Conservation (phyloP, 2,888 invertebrate species). For the Hololepta plana region DNA sequence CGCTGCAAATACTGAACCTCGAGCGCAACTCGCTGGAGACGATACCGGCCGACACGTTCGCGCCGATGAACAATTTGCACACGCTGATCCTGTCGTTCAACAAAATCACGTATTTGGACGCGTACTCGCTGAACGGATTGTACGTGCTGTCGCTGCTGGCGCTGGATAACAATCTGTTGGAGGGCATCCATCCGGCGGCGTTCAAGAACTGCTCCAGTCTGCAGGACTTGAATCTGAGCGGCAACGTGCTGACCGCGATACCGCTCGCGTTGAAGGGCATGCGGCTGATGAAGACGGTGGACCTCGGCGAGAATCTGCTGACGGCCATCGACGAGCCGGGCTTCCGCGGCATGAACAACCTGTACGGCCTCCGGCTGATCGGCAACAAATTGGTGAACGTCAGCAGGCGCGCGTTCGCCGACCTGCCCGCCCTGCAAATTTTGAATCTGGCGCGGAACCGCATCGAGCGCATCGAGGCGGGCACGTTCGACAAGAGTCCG, state of each 20-base stretch:
- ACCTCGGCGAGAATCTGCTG: conserved; percentile 83
- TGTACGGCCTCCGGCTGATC: conserved; percentile 75
- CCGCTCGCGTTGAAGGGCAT: conserved; percentile 71
- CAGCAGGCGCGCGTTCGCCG: conserved; percentile 60
- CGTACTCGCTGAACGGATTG: conserved; percentile 72
- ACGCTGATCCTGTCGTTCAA: conserved; percentile 75
- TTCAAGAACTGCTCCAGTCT: conserved; percentile 81
- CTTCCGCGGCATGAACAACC: conserved; percentile 66
- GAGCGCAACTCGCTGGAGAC: conserved; percentile 70
- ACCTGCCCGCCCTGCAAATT: conserved; percentile 66
- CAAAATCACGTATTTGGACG: conserved; percentile 67
- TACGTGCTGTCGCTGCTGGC: conserved; percentile 73
- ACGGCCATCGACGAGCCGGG: conserved; percentile 61
- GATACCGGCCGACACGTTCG: conserved; percentile 73
- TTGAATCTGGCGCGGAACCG: conserved; percentile 77
- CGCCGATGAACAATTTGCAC: conserved; percentile 83
- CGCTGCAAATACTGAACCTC: conserved; percentile 68
- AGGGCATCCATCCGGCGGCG: conserved; percentile 70
- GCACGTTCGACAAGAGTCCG: conserved; percentile 60
- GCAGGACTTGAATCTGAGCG: conserved; percentile 79
- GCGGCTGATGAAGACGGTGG: conserved; percentile 70
- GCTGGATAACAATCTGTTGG: conserved; percentile 69
- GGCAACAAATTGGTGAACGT: conserved; percentile 74
- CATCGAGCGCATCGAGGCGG: conserved; percentile 58
- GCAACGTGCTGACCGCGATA: conserved; percentile 63